Evolutionary conservation across 2,888 invertebrate genomes (phyloP).

Genomic region (Argyresthia albistria): DNA sequence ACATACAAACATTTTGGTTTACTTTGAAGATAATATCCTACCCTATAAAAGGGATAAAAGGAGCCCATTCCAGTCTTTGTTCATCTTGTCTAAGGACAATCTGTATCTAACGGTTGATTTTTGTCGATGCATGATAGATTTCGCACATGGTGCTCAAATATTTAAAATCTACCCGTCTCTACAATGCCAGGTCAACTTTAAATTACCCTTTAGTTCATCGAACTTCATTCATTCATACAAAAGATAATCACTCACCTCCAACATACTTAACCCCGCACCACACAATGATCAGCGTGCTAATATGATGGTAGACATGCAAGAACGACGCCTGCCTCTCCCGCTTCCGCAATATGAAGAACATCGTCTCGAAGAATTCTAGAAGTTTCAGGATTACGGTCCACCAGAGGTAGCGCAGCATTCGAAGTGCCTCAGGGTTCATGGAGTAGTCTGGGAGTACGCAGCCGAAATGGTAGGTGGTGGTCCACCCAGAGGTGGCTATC

Average conservation of each 20-base stretch:
- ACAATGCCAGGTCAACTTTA: too few species aligned
- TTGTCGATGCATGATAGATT: too few species aligned
- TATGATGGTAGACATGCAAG: conserved; percentile 83
- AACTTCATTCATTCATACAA: too few species aligned
- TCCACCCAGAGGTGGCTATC: conserved; percentile 77
- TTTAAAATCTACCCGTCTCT: too few species aligned
- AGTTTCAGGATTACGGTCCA: conserved; percentile 77
- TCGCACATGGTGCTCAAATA: too few species aligned
- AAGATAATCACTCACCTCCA: conserved; percentile 69
- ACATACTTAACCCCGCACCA: conserved; percentile 76
- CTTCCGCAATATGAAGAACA: conserved; percentile 80
- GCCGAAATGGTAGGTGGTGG: conserved; percentile 72
- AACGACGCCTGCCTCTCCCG: conserved; percentile 80
- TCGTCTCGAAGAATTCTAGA: conserved; percentile 77
- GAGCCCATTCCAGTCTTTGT: too few species aligned
- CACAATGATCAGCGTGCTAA: conserved; percentile 69
- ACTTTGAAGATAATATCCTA: too few species aligned
- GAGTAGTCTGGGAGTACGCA: conserved; percentile 83
- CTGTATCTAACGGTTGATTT: too few species aligned
- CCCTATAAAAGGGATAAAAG: too few species aligned
- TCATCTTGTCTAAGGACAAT: too few species aligned
- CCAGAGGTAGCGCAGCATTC: conserved; percentile 72
- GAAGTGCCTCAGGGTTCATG: conserved; percentile 72
- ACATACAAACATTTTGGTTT: too few species aligned
- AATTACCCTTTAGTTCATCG: too few species aligned